Evolutionary conservation across 30 jellyfish, hydroid and myxozoan genomes (phyloP).

Genomic region (Mastigias papua): DNA sequence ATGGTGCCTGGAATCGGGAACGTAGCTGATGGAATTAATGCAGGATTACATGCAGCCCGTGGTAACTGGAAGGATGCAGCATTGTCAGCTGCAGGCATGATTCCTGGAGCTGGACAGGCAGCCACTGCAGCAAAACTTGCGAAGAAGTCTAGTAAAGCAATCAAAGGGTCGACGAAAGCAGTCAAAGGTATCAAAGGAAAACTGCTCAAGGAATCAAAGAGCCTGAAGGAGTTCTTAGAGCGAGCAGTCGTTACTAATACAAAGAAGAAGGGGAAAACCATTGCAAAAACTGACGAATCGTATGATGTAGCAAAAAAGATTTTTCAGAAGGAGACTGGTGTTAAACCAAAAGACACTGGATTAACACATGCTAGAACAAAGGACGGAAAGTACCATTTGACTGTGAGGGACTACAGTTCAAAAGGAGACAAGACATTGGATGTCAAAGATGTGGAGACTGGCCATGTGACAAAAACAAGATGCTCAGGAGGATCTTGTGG

Average conservation of each 20-base stretch:
- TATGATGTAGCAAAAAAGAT: background rate
- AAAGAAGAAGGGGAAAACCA: background rate
- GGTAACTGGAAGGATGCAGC: too few species aligned
- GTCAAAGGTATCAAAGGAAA: background rate
- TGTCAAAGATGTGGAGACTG: background rate
- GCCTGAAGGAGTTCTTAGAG: too few species aligned
- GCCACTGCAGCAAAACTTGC: slow-evolving; percentile 41
- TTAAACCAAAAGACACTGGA: background rate
- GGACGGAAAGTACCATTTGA: background rate
- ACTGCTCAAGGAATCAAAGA: too few species aligned
- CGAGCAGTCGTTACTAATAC: background rate
- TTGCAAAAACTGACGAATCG: background rate
- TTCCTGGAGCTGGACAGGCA: slow-evolving; percentile 54
- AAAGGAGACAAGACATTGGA: background rate
- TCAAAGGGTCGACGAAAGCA: background rate
- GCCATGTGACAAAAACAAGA: background rate
- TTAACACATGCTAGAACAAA: background rate
- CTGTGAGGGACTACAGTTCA: background rate
- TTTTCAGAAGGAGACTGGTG: background rate
- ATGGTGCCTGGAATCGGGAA: slow-evolving; percentile 52
- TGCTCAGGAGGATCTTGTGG: background rate
- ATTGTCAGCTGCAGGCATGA: slow-evolving; percentile 49
- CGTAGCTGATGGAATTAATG: slow-evolving; percentile 41
- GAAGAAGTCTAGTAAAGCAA: background rate
- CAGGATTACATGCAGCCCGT: too few species aligned